Base-by-base conservation (phyloP, 2,797 vertebrate genomes). In the Lateolabrax maculatus region DNA sequence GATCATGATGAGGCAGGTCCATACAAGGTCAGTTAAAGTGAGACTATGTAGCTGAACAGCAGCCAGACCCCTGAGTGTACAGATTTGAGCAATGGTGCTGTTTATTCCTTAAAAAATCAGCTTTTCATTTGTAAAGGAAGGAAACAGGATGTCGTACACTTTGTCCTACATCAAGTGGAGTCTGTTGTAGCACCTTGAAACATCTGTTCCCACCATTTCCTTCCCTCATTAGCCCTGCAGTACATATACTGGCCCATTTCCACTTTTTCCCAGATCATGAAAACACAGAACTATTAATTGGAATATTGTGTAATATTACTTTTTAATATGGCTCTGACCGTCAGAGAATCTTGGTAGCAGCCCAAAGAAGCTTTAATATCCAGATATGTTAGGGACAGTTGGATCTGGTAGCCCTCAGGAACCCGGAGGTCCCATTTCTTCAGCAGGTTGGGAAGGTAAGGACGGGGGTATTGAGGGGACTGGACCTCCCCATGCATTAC, bases 341-440 rank as follows among this genome's bases (percentile, higher is more conserved):
- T 95, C 48, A 98, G 92, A 16, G 92, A 93, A 84, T 98, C 97
- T 15, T 97, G 96, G 27, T 93, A 87, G 1, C 97, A 98, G 89
- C 93, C 82, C 58, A 86, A 86, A 0, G 97, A 97, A 0, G 93
- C 90, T 65, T 98, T 97, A 0, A 98, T 93, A 76, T 99, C 97
- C 92, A 98, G 51, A 69, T 97, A 96, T 12, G 94, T 96, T 93
- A 99, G 98, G 84, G 95, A 97, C 68, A 99, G 95, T 48, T 10
- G 92, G 80, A 98, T 94, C 39, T 94, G 96, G 16, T 95, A 96
- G 44, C 97, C 98, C 0, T 87, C 81, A 0, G 97, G 96, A 18
- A 98, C 97, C 4, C 79, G 80, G 79, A 98, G 91, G 48, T 97
- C 90, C 97, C 97, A 97, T 51, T 84, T 84, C 68, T 90, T 2